A percentile compares a stretch with the other conserved stretches of the same genome.
Conservation (phyloP, 2,797 vertebrate genomes). For the Ptychadena robeensis region DNA sequence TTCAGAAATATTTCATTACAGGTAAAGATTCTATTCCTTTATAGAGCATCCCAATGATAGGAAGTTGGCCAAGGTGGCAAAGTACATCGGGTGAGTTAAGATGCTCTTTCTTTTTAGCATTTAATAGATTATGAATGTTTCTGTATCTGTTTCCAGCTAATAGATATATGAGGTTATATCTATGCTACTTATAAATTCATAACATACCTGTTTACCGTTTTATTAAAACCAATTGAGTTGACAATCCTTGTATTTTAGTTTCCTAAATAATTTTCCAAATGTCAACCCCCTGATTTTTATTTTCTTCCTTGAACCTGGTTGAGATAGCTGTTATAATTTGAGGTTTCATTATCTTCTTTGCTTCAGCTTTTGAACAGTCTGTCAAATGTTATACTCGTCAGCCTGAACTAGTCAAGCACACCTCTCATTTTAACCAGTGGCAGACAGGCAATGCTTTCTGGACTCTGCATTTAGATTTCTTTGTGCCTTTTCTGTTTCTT, state of each 20-base stretch:
- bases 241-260: slow-evolving; percentile 47
- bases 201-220: not conserved
- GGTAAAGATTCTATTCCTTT: no score
- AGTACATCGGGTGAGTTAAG: no score
- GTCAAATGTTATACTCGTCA: slow-evolving; percentile 68
- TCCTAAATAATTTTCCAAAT: slow-evolving; percentile 55
- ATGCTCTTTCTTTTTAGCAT: no score
- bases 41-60: no score
- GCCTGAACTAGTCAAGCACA: slow-evolving; percentile 53
- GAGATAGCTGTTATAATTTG: slow-evolving; percentile 71
- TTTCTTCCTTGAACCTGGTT: slow-evolving; percentile 63
- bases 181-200: not conserved
- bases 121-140: no score
- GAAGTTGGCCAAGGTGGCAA: no score
- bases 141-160: no score
- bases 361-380: slow-evolving; percentile 67
- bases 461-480: slow-evolving; percentile 35
- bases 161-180: no score
- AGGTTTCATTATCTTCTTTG: slow-evolving; percentile 69
- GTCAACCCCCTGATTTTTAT: slow-evolving; percentile 46
- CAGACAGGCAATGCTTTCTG: slow-evolving; percentile 29
- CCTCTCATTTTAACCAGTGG: slow-evolving; percentile 57
- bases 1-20: no score
- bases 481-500: not conserved
- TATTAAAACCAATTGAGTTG: not conserved